phyloP scores from a whole-genome alignment of 2,113 vertebrate genomes.

The Ceratotherium simum region DNA sequence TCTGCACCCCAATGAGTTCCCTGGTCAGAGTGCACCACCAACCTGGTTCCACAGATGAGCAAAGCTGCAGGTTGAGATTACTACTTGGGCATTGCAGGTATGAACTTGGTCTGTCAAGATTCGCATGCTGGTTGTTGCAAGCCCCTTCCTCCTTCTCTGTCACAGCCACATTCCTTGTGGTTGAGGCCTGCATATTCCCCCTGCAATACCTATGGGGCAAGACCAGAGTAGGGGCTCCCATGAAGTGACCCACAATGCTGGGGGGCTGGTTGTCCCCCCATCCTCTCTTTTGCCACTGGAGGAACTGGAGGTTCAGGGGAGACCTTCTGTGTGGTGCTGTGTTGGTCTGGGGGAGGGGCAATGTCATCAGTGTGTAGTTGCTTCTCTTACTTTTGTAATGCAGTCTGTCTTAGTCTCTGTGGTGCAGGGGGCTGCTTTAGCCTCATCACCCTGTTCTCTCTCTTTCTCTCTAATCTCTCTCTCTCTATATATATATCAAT shows the following conservation, averaged over 20 bases:
- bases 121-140: neutral
- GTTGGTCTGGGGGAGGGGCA: neutral
- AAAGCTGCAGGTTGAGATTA: neutral
- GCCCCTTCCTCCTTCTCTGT: neutral
- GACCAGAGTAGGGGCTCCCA: neutral
- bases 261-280: neutral
- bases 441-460: neutral
- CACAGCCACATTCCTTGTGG: neutral
- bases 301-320: neutral
- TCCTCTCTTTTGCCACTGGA: neutral
- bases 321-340: neutral
- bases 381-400: neutral
- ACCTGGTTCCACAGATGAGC: neutral
- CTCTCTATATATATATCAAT: too few relatives aligned
- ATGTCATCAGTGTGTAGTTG: neutral
- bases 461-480: too few relatives aligned
- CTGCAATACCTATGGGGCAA: neutral
- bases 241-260: neutral
- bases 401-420: neutral
- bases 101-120: neutral
- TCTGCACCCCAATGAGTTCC: neutral
- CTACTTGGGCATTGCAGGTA: neutral
- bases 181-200: neutral
- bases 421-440: neutral
- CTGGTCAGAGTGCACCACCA: neutral